These are phyloP conservation scores for Carposina sasakii DNA, from an alignment of 1,140 invertebrate genomes.

Conservation along the genomic window DNA sequence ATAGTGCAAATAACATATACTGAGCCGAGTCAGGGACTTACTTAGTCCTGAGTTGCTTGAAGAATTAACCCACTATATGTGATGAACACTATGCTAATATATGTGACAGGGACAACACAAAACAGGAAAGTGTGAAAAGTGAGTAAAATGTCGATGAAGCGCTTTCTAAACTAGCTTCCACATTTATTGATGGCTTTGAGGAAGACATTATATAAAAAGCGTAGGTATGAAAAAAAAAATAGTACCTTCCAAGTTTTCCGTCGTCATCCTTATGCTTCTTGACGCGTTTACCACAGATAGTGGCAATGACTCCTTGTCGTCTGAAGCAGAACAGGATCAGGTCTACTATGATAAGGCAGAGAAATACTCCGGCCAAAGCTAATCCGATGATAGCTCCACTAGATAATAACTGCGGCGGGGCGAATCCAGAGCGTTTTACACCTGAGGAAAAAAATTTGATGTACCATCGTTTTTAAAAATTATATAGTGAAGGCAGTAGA, in stretches of 20 bases:
- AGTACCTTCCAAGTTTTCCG: conserved; percentile 85
- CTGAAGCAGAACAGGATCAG: conserved; percentile 82
- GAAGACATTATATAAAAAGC: no score
- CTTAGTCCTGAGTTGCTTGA: no score
- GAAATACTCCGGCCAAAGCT: conserved; percentile 80
- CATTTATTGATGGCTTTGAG: no score
- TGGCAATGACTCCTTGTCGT: conserved; percentile 80
- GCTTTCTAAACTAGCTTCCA: no score
- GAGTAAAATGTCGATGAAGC: conserved; percentile 56
- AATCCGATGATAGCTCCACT: conserved; percentile 85
- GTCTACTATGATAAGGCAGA: conserved; percentile 85
- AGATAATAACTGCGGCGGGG: conserved; percentile 75
- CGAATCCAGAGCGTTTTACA: conserved; percentile 71
- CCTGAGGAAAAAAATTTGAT: conserved; percentile 59
- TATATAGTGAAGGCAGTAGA: conserved; percentile 37
- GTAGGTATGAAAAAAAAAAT: not conserved
- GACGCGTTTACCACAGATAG: conserved; percentile 77
- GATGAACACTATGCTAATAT: no score
- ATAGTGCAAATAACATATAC: no score
- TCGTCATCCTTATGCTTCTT: conserved; percentile 84
- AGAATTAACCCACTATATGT: no score
- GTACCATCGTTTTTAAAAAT: conserved; percentile 12
- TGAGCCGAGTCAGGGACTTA: no score
- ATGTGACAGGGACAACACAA: no score
- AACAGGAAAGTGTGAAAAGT: no score